Evolutionary conservation across 2,888 invertebrate species (phyloP), one percentile per base, ranked within the genome.

Genomic region (Drosophila parthenogenetica): DNA sequence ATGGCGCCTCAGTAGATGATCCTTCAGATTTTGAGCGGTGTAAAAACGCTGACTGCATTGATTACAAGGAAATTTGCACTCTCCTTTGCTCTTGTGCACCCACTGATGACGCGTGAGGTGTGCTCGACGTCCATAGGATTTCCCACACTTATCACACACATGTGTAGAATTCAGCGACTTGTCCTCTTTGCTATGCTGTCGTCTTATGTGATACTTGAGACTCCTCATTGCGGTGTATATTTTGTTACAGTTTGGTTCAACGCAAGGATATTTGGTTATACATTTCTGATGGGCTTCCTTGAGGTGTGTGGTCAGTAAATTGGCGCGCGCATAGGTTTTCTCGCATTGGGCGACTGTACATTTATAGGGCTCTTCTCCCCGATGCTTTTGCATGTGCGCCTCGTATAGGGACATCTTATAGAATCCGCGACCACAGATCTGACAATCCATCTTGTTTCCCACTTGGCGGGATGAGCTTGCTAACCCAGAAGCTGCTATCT

Each of bases 91-190:
- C 3, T 16, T 37, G 46, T 85, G 85, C 7, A 81, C 75, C 73
- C 67, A 73, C 16, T 68, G 67, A 37, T 85, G 85, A 0, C 85
- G 87, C 1, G 66, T 84, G 0, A 85, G 64, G 19, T 79, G 75
- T 0, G 79, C 73, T 25, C 45, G 69, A 0, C 89, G 78, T 0
- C 71, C 69, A 60, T 81, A 91, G 0, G 84, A 72, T 5, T 91
- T 91, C 5, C 86, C 89, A 39, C 91, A 91, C 42, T 83, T 73
- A 0, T 89, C 90, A 42, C 91, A 91, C 16, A 81, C 54, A 17
- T 81, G 70, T 13, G n/a, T 7, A 0, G 51, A 5, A 2, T 3
- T 13, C 7, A 5, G n/a, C 7, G 46, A 0, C 8, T 60, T 22
- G 0, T 7, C 13, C 8, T 54, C 53, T 3, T 40, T 32, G 1